Evolutionary conservation across 2,888 invertebrate genomes (phyloP), one percentile per base, ranked within the genome.

Genomic region (Orchesella flavescens): DNA sequence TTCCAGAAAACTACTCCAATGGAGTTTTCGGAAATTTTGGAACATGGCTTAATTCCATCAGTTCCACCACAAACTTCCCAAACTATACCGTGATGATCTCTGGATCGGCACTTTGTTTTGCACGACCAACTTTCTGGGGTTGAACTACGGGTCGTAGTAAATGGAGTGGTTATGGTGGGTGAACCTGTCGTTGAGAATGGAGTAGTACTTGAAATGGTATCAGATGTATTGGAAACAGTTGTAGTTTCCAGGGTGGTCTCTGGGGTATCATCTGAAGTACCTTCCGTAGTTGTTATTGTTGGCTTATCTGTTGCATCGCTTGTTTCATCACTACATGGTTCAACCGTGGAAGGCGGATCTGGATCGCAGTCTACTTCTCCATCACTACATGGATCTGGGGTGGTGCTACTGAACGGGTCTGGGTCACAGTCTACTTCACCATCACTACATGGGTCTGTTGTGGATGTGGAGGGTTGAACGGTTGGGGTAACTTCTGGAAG

Each of bases 41-140:
- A 23, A 80, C 87, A 87, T 9, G 12, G 15, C 12, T 44, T 74
- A 7, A 55, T 21, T 19, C 12, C 78, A 5, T n/a, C 4, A 1
- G 13, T 5, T 13, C 85, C 85, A 9, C 74, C 73, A 44, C 86
- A 86, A 17, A 55, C 85, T 34, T 61, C 17, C 87, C 87, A 87
- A 0, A 0, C 3, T 15, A 66, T 23, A 24, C 77, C 77, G 5
- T 61, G 15, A 4, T 55, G 17, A 23, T 79, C 79, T 1, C 0
- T 49, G 17, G 43, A 43, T n/a, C 34, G 13, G 44, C 86, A 78
- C 2, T 78, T n/a, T 17, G 43, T 0, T 10, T 34, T 17, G 24
- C 23, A 46, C 15, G 17, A 66, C 10, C 10, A 9, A 0, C 34
- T 34, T 34, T 2, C 17, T 17, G 34, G 63, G 59, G 21, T 61